Base-by-base conservation (phyloP, 2,113 vertebrate species). In the Xenopus laevis region DNA sequence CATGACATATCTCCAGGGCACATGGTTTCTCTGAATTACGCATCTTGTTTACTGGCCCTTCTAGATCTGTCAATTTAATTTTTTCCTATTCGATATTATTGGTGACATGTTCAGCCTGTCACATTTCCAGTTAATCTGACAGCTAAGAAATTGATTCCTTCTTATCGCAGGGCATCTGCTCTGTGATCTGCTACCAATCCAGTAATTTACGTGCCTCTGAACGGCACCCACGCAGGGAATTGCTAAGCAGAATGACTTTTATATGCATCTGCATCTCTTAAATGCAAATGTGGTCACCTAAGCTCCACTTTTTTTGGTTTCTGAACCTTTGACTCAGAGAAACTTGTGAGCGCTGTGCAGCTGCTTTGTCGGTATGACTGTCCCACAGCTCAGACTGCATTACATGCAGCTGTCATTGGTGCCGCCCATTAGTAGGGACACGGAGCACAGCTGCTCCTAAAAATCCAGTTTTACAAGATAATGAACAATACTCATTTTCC, bases 111-210 rank as follows among this genome's bases (percentile, higher is more conserved):
- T n/a, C 10, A 10, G 20, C 46, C 50, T 64, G 44, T 72, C 50
- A 62, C 27, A 62, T 47, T 53, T 63, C 46, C 27, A 17, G 58
- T 10, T 68, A 75, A 75, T 61, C 65, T 10, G 65, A 67, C 65
- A 63, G 17, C 13, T 60, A 55, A 68, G 18, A 27, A 59, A 68
- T 75, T 17, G 65, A 75, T 69, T 21, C 17, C 27, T 53, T 23
- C 65, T 75, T 69, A 75, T 75, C 73, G 50, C 13, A 7, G 46
- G 33, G 9, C 16, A 16, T 40, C 17, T 13, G 57, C 58, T 68
- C 53, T 8, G 18, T 33, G 13, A 30, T 5, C 65, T 45, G 16
- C 20, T 27, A 71, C 40, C 18, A 21, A 47, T 4, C 13, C 40
- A 18, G 44, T 75, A 58, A 75, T 46, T 75, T 57, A 75, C 58